A percentile compares a stretch with the other conserved stretches of the same genome.
Conservation (phyloP, 2,888 invertebrate species). For the Lochmaea crataegi region DNA sequence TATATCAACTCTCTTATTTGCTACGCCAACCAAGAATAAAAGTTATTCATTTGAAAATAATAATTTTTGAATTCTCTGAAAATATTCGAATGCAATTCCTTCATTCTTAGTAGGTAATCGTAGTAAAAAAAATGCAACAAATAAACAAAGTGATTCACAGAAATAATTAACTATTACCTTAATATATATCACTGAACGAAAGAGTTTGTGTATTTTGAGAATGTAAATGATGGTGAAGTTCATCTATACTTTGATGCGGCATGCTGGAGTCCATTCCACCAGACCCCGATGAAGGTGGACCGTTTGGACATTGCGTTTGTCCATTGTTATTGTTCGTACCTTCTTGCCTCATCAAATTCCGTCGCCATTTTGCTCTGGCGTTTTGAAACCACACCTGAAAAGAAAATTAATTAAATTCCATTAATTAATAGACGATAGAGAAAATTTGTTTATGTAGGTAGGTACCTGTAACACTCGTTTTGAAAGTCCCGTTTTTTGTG, state of each 20-base stretch:
- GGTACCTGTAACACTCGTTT: conserved; percentile 79
- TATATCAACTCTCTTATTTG: neutral
- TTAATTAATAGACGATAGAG: no score
- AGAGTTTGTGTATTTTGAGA: conserved; percentile 64
- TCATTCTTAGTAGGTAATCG: no score
- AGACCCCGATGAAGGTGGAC: conserved; percentile 59
- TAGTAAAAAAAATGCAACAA: no score
- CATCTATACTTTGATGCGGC: conserved; percentile 67
- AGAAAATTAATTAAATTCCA: no score
- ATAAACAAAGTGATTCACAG: no score
- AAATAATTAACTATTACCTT: no score
- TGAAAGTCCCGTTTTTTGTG: conserved; percentile 97
- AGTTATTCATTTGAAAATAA: no score
- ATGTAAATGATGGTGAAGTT: conserved; percentile 69
- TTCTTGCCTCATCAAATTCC: conserved; percentile 91
- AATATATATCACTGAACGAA: conserved; percentile 65
- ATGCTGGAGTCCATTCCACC: conserved; percentile 66
- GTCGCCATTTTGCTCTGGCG: conserved; percentile 97
- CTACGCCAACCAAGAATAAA: no score
- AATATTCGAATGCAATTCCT: no score
- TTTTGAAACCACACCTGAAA: conserved; percentile 99
- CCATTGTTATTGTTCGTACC: conserved; percentile 61
- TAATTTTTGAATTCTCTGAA: no score
- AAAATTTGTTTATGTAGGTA: no score
- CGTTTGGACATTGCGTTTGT: conserved; percentile 56